These are phyloP conservation scores for Paramormyrops kingsleyae DNA, from an alignment of 2,113 vertebrate species.

Conservation along the genomic window DNA sequence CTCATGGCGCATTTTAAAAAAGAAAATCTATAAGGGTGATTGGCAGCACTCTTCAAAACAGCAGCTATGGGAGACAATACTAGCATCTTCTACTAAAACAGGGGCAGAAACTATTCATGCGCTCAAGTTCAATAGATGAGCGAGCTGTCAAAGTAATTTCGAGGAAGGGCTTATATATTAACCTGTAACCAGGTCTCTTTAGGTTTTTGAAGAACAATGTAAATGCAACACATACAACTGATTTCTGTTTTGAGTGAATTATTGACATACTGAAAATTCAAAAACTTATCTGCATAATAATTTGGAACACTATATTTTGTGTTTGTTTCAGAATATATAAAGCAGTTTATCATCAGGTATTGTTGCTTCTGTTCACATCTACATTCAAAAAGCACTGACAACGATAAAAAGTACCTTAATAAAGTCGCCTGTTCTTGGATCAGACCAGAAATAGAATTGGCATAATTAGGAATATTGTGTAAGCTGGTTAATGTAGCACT, in stretches of 20 bases:
- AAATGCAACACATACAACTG: background rate
- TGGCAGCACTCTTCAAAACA: background rate
- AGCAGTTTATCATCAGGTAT: background rate
- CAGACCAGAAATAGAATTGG: background rate
- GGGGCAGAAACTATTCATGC: background rate
- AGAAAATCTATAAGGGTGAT: background rate
- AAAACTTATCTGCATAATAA: background rate
- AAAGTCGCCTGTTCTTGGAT: background rate
- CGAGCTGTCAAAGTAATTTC: background rate
- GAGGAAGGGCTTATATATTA: background rate
- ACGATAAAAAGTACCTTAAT: background rate
- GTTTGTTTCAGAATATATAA: background rate
- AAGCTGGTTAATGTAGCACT: background rate
- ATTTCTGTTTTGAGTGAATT: background rate
- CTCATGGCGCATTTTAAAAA: background rate
- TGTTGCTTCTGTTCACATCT: background rate
- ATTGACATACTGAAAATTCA: background rate
- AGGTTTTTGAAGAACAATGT: background rate
- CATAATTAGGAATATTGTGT: background rate
- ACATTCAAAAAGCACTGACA: background rate
- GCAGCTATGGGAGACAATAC: background rate
- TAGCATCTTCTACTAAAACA: background rate
- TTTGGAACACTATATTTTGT: background rate
- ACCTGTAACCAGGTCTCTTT: background rate
- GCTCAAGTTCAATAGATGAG: background rate